Evolutionary conservation across 2,797 vertebrate genomes (phyloP).

Genomic region (Rhinichthys osculus): DNA sequence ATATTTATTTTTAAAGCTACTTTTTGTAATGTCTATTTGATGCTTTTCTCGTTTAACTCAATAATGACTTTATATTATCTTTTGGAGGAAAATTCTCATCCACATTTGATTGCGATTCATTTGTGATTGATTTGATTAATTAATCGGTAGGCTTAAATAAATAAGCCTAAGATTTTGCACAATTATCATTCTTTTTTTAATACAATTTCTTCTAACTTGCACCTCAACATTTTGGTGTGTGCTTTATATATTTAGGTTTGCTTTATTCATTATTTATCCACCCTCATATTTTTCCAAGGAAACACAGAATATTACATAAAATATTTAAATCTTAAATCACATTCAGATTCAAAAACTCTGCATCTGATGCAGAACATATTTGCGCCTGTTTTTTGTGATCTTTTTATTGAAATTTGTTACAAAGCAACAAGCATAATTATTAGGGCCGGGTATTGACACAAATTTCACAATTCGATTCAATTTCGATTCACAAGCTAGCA

Average conservation of each 20-base stretch:
- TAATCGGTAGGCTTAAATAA: neutral
- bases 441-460: too few relatives aligned
- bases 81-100: neutral
- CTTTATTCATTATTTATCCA: neutral
- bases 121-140: neutral
- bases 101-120: neutral
- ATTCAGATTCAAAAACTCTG: neutral
- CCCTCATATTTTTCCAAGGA: neutral
- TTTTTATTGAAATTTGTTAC: too few relatives aligned
- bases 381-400: too few relatives aligned
- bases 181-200: neutral
- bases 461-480: too few relatives aligned
- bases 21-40: neutral
- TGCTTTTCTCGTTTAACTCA: neutral
- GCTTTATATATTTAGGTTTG: neutral
- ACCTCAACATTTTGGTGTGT: neutral
- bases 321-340: neutral
- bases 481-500: too few relatives aligned
- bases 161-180: neutral
- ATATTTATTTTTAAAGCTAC: neutral
- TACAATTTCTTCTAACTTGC: neutral
- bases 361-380: neutral
- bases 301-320: neutral
- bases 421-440: too few relatives aligned
- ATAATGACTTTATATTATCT: neutral